Evolutionary conservation across 1,140 invertebrate species (phyloP).

Genomic region (Brachionus sp.): DNA sequence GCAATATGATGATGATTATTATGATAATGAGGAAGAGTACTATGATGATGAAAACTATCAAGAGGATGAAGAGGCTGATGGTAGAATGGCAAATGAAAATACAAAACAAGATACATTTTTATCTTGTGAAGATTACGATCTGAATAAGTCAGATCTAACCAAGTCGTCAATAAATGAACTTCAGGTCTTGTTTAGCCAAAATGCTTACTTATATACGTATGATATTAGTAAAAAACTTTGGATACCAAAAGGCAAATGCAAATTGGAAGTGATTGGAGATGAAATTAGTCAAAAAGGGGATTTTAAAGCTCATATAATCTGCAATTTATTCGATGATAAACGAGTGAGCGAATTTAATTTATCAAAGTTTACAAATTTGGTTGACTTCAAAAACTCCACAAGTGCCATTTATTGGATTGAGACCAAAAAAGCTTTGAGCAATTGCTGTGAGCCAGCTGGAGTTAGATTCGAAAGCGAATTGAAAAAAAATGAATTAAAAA

Average conservation of each 20-base stretch:
- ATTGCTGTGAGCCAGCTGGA: neutral
- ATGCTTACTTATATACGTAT: neutral
- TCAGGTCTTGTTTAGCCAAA: constrained; percentile 6
- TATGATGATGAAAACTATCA: neutral
- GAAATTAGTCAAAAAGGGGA: constrained; percentile 35
- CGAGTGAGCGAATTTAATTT: neutral
- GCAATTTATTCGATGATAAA: neutral
- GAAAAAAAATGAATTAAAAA: neutral
- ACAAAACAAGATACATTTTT: constrained; percentile 27
- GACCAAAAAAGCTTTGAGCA: neutral
- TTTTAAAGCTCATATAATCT: constrained; percentile 4
- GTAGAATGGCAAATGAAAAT: neutral
- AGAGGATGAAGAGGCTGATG: neutral
- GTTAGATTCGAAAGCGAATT: neutral
- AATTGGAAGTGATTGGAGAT: constrained; percentile 5
- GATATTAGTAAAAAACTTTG: neutral
- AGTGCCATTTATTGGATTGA: neutral
- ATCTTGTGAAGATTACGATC: constrained; percentile 14
- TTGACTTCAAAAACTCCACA: constrained; percentile 1
- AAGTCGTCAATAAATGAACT: constrained; percentile 2
- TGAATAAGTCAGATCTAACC: neutral
- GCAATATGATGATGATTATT: neutral
- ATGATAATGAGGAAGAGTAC: neutral
- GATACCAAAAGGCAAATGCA: neutral
- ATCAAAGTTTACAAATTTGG: neutral